These are phyloP conservation scores for Mimachlamys varia DNA, from an alignment of 2,888 invertebrate genomes.

Conservation along the genomic window DNA sequence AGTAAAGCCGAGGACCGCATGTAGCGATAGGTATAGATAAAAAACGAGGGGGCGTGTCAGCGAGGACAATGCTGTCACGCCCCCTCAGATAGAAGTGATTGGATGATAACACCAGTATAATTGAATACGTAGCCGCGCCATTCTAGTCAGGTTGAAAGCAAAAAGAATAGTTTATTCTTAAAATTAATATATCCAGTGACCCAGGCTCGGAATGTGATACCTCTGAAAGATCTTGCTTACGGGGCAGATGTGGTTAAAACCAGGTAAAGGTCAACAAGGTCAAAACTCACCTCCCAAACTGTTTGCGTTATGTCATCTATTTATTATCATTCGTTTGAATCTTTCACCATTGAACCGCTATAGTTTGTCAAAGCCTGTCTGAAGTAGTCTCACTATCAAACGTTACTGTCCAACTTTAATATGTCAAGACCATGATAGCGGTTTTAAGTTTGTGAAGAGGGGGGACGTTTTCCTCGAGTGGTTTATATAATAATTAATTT, in stretches of 20 bases:
- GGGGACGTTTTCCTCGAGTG: neutral
- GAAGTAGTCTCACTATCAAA: neutral
- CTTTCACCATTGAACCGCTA: neutral
- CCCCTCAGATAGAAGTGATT: conserved; percentile 19
- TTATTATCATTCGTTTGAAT: neutral
- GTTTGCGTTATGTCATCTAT: conserved; percentile 24
- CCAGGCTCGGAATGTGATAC: conserved; percentile 13
- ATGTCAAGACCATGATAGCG: neutral
- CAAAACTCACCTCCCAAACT: conserved; percentile 26
- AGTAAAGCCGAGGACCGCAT: conserved; percentile 20
- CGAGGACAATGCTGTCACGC: neutral
- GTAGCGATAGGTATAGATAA: conserved; percentile 14
- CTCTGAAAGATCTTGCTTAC: neutral
- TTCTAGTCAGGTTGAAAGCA: conserved; percentile 24
- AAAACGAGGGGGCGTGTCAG: conserved; percentile 4
- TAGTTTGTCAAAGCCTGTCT: neutral
- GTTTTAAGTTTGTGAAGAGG: neutral
- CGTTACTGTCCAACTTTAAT: neutral
- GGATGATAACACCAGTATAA: neutral
- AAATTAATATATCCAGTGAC: conserved; percentile 34
- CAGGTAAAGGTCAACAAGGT: neutral
- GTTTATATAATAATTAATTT: conserved; percentile 12
- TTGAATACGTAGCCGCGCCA: conserved; percentile 20
- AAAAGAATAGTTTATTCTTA: conserved; percentile 34
- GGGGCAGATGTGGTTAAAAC: conserved; percentile 28